Conservation (phyloP, 2,797 vertebrate species). For the Sphenodon punctatus region DNA sequence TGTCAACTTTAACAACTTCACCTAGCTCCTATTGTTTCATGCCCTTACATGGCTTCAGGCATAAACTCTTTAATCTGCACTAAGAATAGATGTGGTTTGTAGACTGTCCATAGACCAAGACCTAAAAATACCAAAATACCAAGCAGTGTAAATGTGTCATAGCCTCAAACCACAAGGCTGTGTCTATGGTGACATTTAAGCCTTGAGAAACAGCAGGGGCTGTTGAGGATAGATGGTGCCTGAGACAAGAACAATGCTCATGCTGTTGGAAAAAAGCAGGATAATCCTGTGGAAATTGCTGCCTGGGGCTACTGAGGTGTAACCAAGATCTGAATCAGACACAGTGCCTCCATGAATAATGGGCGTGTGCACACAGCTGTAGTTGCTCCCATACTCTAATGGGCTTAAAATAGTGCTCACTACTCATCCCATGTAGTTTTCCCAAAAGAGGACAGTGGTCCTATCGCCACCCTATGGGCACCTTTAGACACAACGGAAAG, state of each 20-base stretch:
- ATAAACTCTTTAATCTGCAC: slow-evolving; percentile 37
- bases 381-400: too few species aligned
- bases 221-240: neutral
- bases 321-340: neutral
- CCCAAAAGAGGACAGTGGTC: too few species aligned
- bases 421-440: too few species aligned
- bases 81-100: slow-evolving; percentile 62
- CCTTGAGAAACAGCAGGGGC: neutral
- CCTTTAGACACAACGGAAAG: too few species aligned
- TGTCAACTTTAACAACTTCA: neutral
- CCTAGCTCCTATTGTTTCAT: slow-evolving; percentile 26
- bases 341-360: neutral
- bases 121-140: slow-evolving; percentile 34
- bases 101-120: slow-evolving; percentile 27
- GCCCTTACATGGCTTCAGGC: slow-evolving; percentile 37
- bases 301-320: neutral
- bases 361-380: too few species aligned
- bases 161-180: slow-evolving; percentile 16
- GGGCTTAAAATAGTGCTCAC: too few species aligned
- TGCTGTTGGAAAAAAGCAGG: neutral
- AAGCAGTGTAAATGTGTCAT: slow-evolving; percentile 30
- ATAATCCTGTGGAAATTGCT: neutral
- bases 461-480: too few species aligned
- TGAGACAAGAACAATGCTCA: neutral
- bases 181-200: neutral